These are phyloP conservation scores for Hippoglossus hippoglossus DNA, from an alignment of 2,797 vertebrate genomes.

Conservation along the genomic window DNA sequence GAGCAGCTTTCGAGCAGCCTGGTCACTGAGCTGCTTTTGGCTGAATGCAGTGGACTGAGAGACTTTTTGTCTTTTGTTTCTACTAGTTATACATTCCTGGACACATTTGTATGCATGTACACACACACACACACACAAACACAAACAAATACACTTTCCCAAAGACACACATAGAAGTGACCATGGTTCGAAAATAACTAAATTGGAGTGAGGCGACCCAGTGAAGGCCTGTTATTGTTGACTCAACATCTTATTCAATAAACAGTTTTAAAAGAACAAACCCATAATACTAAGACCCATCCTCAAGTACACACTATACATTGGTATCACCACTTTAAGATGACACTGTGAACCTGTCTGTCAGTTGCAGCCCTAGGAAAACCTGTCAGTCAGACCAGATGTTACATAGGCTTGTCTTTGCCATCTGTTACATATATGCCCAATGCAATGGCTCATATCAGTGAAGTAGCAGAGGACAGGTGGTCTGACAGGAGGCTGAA, in stretches of 20 bases:
- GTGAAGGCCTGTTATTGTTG: not conserved
- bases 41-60: slow-evolving; percentile 46
- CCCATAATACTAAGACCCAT: not conserved
- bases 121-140: not conserved
- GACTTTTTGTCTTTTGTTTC: slow-evolving; percentile 38
- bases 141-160: not conserved
- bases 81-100: slow-evolving; percentile 54
- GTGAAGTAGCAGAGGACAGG: slow-evolving; percentile 31
- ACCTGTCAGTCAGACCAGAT: slow-evolving; percentile 44
- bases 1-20: slow-evolving; percentile 46
- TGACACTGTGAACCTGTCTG: slow-evolving; percentile 29
- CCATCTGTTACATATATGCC: slow-evolving; percentile 35
- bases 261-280: slow-evolving; percentile 9
- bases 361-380: not conserved
- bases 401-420: slow-evolving; percentile 47
- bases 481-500: slow-evolving; percentile 16
- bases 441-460: not conserved
- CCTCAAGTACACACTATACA: not conserved
- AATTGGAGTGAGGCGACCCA: not conserved
- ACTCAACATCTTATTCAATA: not conserved
- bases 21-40: slow-evolving; percentile 55
- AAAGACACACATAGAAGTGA: slow-evolving; percentile 14
- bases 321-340: slow-evolving; percentile 19
- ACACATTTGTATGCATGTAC: slow-evolving; percentile 24
- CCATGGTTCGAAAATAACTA: slow-evolving; percentile 2